Conservation (phyloP, 2,113 vertebrate species). For the Phylloscopus trochilus region DNA sequence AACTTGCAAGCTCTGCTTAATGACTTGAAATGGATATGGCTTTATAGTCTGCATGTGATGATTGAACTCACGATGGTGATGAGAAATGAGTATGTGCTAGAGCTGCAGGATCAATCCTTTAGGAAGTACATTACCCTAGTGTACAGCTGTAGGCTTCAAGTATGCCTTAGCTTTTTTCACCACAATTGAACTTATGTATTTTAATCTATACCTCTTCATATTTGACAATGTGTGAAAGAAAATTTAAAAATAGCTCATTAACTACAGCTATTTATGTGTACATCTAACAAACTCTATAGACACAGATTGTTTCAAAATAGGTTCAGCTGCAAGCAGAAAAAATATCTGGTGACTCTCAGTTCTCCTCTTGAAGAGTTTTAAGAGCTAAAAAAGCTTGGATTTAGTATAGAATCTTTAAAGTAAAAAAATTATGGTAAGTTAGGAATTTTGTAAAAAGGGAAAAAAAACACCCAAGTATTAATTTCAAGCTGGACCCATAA, state of each 20-base stretch:
- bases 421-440: background rate
- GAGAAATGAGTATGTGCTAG: background rate
- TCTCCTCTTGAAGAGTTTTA: background rate
- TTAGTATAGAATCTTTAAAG: background rate
- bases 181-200: background rate
- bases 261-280: background rate
- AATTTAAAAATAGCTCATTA: background rate
- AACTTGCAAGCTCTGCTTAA: background rate
- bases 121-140: background rate
- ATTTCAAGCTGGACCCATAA: slow-evolving; percentile 26
- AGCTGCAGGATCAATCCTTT: background rate
- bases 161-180: background rate
- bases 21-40: background rate
- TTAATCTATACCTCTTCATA: background rate
- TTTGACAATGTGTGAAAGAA: background rate
- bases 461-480: slow-evolving; percentile 16
- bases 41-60: background rate
- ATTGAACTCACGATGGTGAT: background rate
- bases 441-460: background rate
- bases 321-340: background rate
- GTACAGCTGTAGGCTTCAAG: background rate
- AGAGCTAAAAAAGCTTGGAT: background rate
- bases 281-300: background rate
- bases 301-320: background rate
- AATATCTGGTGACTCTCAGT: background rate